Percentiles rank a stretch among this genome's conserved stretches.
Evolutionary conservation across 2,888 invertebrate species (phyloP).

Genomic region (Thalpophila matura): DNA sequence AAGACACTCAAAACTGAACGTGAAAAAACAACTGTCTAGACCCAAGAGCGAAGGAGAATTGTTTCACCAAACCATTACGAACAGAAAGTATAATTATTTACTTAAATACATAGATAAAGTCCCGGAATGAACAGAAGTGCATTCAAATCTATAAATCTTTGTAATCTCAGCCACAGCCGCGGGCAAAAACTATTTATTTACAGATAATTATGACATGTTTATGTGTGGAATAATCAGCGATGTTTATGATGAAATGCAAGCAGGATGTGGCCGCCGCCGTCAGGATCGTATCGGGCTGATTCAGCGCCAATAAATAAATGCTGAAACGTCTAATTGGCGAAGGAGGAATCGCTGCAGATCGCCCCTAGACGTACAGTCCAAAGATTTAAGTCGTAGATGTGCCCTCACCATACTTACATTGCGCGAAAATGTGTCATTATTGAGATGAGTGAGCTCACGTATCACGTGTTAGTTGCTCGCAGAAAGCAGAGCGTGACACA

Average conservation of each 20-base stretch:
- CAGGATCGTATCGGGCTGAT: conserved; percentile 45
- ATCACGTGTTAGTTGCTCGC: no score
- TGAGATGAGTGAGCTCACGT: no score
- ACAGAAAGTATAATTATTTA: no score
- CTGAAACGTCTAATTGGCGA: conserved; percentile 29
- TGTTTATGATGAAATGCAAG: conserved; percentile 50
- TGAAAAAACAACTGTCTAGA: no score
- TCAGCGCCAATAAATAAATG: conserved; percentile 25
- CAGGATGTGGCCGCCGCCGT: conserved; percentile 43
- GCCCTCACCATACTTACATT: no score
- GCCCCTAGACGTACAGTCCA: no score
- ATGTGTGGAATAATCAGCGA: conserved; percentile 38
- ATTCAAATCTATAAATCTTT: conserved; percentile 31
- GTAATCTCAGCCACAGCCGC: conserved; percentile 34
- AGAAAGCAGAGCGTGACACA: no score
- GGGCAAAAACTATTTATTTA: conserved; percentile 51
- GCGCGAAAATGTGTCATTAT: no score
- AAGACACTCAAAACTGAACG: no score
- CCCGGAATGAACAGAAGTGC: no score
- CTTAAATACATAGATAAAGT: no score
- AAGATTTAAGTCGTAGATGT: no score
- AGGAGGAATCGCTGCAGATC: neutral
- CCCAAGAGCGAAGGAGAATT: neutral
- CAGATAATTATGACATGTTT: conserved; percentile 54
- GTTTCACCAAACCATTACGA: neutral